These are phyloP conservation scores for Gopherus flavomarginatus DNA, from an alignment of 2,113 vertebrate species.

Conservation along the genomic window DNA sequence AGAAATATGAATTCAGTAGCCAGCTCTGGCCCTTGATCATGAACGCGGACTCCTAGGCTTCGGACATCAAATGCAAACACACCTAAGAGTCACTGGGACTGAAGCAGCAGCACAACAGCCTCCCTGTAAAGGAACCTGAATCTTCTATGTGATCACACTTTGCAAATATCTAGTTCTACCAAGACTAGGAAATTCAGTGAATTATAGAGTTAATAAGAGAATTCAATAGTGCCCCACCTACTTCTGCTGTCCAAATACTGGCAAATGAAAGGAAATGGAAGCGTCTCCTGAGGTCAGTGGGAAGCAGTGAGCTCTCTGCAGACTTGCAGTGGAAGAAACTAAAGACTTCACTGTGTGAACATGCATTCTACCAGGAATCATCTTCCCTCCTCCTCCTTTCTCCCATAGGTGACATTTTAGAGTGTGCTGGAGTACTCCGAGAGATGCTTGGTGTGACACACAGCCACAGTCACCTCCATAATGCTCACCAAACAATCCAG, in stretches of 20 bases:
- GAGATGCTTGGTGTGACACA: neutral
- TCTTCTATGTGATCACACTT: neutral
- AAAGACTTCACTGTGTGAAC: constrained; percentile 24
- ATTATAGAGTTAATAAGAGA: constrained; percentile 43
- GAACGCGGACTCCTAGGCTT: constrained; percentile 66
- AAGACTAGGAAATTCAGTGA: constrained; percentile 21
- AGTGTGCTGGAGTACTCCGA: neutral
- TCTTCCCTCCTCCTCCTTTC: neutral
- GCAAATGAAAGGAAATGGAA: constrained; percentile 47
- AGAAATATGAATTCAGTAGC: neutral
- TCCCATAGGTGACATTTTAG: neutral
- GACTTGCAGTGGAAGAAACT: constrained; percentile 21
- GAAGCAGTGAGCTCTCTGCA: constrained; percentile 17
- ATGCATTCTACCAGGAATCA: neutral
- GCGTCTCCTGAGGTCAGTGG: constrained; percentile 26
- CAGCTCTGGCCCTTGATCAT: constrained; percentile 64
- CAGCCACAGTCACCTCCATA: neutral
- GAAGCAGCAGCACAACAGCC: constrained; percentile 23
- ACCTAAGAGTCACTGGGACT: constrained; percentile 47
- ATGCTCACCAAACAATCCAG: accelerated
- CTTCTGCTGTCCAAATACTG: constrained; percentile 26
- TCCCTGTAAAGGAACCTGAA: constrained; percentile 25
- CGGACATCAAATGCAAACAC: constrained; percentile 67
- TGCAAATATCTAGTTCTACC: constrained; percentile 25
- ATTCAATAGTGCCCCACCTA: constrained; percentile 38